phyloP scores from a whole-genome alignment of 2,113 vertebrate genomes.

The Tragelaphus buxtoni region DNA sequence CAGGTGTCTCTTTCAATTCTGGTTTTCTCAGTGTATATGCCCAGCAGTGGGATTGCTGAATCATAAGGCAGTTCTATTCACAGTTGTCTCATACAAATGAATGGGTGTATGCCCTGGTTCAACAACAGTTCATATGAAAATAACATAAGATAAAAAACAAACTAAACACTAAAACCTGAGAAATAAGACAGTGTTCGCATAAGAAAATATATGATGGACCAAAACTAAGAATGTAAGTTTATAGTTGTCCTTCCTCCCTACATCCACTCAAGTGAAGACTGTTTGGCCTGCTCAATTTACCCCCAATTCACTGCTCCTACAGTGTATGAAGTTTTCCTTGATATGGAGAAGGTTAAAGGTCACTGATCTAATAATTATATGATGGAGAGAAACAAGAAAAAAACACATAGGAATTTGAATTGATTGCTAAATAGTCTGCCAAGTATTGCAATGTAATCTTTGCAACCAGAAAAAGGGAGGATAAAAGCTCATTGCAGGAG shows the following conservation, averaged over 20 bases:
- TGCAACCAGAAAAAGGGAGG: background rate
- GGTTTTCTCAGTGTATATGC: too few relatives aligned
- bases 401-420: background rate
- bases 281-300: background rate
- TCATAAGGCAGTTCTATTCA: too few relatives aligned
- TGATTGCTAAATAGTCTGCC: background rate
- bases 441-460: background rate
- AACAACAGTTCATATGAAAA: background rate
- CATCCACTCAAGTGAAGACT: background rate
- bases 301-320: background rate
- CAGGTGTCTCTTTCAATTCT: too few relatives aligned
- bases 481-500: background rate
- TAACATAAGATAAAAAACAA: background rate
- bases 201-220: background rate
- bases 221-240: background rate
- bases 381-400: background rate
- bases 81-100: background rate
- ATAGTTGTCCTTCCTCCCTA: background rate
- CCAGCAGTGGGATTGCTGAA: too few relatives aligned
- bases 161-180: background rate
- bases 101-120: background rate
- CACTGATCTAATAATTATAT: background rate
- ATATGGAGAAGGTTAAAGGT: background rate
- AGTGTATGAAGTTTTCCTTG: background rate
- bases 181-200: background rate